Evolutionary conservation across 2,113 vertebrate species (phyloP).

Genomic region (Macquaria australasica): DNA sequence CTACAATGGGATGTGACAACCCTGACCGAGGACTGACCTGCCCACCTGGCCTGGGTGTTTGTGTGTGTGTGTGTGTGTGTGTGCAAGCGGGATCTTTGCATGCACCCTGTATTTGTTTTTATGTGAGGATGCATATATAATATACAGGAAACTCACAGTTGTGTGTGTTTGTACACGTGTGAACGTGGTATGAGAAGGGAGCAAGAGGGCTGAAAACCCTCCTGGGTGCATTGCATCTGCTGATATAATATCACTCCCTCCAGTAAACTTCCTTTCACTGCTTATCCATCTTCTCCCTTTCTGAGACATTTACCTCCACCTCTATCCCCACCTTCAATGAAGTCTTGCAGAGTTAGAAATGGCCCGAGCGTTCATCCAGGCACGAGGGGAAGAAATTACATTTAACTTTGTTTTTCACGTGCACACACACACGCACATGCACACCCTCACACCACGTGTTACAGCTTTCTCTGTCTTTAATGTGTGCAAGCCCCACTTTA

Average conservation of each 20-base stretch:
- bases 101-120: background rate
- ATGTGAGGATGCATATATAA: background rate
- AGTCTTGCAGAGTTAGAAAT: constrained; percentile 10
- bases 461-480: constrained; percentile 47
- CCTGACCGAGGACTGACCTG: constrained; percentile 63
- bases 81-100: background rate
- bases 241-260: constrained; percentile 33
- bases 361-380: constrained; percentile 21
- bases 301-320: constrained; percentile 30
- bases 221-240: constrained; percentile 6
- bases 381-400: constrained; percentile 41
- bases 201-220: constrained; percentile 2
- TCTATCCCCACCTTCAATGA: constrained; percentile 18
- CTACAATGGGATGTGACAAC: constrained; percentile 53
- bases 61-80: background rate
- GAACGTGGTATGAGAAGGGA: background rate
- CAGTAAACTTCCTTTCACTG: constrained; percentile 2
- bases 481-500: constrained; percentile 50
- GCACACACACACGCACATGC: constrained; percentile 5
- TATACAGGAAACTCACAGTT: background rate
- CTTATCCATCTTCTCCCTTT: constrained; percentile 42
- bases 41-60: constrained; percentile 35
- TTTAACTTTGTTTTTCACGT: constrained; percentile 41
- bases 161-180: constrained; percentile 6
- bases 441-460: constrained; percentile 21